phyloP scores from a whole-genome alignment of 2,888 invertebrate genomes.

The Sisyra nigra region DNA sequence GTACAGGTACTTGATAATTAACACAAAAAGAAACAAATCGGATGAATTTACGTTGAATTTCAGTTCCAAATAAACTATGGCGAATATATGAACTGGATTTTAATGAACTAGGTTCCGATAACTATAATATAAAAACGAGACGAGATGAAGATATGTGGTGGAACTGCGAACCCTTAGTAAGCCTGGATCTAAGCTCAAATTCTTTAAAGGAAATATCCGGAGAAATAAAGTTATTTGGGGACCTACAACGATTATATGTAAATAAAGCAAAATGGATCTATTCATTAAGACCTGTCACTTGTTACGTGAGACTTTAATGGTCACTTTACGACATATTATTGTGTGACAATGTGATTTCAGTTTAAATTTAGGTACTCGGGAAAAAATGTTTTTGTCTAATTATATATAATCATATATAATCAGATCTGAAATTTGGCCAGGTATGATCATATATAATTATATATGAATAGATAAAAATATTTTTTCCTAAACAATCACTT shows the following conservation, averaged over 20 bases:
- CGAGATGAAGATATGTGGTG: slow-evolving; percentile 59
- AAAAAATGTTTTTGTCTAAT: too few species aligned
- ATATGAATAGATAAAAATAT: too few species aligned
- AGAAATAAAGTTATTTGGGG: slow-evolving; percentile 46
- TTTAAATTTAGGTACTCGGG: too few species aligned
- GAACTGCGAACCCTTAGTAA: slow-evolving; percentile 62
- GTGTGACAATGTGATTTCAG: too few species aligned
- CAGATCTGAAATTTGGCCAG: too few species aligned
- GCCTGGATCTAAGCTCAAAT: slow-evolving; percentile 65
- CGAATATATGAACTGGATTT: slow-evolving; percentile 52
- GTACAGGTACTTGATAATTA: slow-evolving; percentile 38
- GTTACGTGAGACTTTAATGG: too few species aligned
- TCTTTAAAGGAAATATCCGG: slow-evolving; percentile 43
- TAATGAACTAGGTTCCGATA: slow-evolving; percentile 41
- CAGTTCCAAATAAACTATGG: slow-evolving; percentile 61
- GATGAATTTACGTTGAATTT: slow-evolving; percentile 12
- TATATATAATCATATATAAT: too few species aligned
- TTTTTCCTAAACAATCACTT: too few species aligned
- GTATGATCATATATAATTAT: too few species aligned
- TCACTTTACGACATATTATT: too few species aligned
- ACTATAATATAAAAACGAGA: slow-evolving; percentile 37
- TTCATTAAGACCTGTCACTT: too few species aligned
- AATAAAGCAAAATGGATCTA: slow-evolving; percentile 16
- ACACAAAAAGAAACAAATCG: neutral
- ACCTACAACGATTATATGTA: slow-evolving; percentile 55